phyloP scores from a whole-genome alignment of 1,140 invertebrate species.

The Asobara japonica region DNA sequence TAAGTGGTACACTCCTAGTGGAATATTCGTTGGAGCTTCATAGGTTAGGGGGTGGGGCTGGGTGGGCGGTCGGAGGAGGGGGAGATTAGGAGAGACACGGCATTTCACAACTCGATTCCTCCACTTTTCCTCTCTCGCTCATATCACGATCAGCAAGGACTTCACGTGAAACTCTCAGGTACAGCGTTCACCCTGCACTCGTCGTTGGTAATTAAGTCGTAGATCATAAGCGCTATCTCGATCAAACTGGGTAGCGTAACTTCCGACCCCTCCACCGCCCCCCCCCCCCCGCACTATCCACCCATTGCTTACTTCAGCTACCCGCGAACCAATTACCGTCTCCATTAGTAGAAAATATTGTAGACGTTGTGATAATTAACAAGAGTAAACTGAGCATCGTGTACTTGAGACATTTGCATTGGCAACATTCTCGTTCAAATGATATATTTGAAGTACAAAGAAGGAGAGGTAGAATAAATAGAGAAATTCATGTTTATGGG shows the following conservation, averaged over 20 bases:
- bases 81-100: slow-evolving; percentile 6
- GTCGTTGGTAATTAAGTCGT: slow-evolving; percentile 29
- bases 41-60: too few relatives aligned
- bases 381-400: not conserved
- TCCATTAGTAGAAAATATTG: slow-evolving; percentile 22
- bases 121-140: slow-evolving; percentile 17
- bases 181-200: slow-evolving; percentile 28
- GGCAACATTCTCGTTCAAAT: not conserved
- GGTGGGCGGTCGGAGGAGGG: too few relatives aligned
- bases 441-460: not conserved
- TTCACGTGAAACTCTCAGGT: slow-evolving; percentile 7
- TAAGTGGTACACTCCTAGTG: not conserved
- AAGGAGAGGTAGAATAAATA: not conserved
- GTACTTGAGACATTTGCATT: slow-evolving; percentile 4
- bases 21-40: not conserved
- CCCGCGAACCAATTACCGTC: slow-evolving; percentile 27
- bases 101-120: slow-evolving; percentile 1
- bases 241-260: slow-evolving; percentile 8
- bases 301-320: not conserved
- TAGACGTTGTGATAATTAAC: slow-evolving; percentile 13
- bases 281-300: not conserved
- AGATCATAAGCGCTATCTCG: slow-evolving; percentile 29
- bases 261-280: not conserved
- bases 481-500: not conserved
- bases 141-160: slow-evolving; percentile 18